A percentile compares a stretch with the other conserved stretches of the same genome.
Conservation (phyloP, 2,888 invertebrate species). For the Acleris laterana region DNA sequence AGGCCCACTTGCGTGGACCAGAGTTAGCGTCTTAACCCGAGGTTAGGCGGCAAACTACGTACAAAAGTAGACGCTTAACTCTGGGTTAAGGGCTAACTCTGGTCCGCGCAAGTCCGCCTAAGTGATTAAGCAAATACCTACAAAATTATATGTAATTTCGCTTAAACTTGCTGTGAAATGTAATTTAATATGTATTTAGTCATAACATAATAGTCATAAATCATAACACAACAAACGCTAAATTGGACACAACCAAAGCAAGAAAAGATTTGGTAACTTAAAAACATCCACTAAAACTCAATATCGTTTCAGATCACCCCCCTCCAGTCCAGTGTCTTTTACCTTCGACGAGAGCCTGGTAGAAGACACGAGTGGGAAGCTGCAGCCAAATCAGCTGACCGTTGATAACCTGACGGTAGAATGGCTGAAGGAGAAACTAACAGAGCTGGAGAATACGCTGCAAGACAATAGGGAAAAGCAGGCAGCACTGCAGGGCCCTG, state of each 20-base stretch:
- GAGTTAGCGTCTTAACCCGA: too few relatives aligned
- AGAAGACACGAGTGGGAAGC: conserved; percentile 94
- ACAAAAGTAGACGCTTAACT: too few relatives aligned
- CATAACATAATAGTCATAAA: too few relatives aligned
- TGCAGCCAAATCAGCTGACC: conserved; percentile 93
- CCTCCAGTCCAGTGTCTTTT: conserved; percentile 90
- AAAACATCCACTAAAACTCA: conserved; percentile 10
- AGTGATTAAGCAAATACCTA: neutral
- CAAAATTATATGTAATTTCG: neutral
- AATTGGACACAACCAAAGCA: too few relatives aligned
- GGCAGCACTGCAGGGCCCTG: conserved; percentile 82
- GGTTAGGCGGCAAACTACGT: too few relatives aligned
- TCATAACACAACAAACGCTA: too few relatives aligned
- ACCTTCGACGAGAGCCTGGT: conserved; percentile 94
- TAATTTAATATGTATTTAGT: too few relatives aligned
- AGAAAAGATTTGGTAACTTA: neutral
- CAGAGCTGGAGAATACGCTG: conserved; percentile 91
- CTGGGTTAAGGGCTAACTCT: too few relatives aligned
- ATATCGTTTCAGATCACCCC: conserved; percentile 87
- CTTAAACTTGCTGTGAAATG: neutral
- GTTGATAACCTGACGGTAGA: conserved; percentile 97
- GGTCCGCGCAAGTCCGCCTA: too few relatives aligned
- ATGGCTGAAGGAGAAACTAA: conserved; percentile 91
- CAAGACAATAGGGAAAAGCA: conserved; percentile 91
- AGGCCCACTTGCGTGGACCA: too few relatives aligned